Conservation (phyloP, 1,140 invertebrate species). For the Hypothenemus hampei region DNA sequence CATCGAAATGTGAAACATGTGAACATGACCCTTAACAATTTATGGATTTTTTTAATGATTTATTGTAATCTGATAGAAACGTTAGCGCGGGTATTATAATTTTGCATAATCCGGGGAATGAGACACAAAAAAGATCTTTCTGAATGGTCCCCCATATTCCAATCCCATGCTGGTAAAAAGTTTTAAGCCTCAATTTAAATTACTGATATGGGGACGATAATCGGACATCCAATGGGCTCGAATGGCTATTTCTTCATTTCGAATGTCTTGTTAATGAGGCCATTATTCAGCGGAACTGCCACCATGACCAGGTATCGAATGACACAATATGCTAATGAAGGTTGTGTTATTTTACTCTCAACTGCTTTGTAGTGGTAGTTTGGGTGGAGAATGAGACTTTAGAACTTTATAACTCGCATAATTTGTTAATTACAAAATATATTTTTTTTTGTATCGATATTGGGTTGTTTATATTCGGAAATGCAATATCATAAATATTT, state of each 20-base stretch:
- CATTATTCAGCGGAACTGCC: slow-evolving; percentile 16
- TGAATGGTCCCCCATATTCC: slow-evolving; percentile 17
- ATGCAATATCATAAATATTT: neutral
- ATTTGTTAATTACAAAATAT: too few species aligned
- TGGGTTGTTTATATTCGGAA: neutral
- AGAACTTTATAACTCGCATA: too few species aligned
- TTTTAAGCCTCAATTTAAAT: slow-evolving; percentile 27
- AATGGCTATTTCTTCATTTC: slow-evolving; percentile 22
- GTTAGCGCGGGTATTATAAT: too few species aligned
- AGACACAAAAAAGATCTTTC: too few species aligned
- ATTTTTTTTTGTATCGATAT: neutral
- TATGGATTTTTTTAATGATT: too few species aligned
- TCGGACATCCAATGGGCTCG: slow-evolving; percentile 14
- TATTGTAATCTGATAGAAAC: too few species aligned
- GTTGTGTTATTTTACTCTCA: too few species aligned
- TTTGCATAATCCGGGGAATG: too few species aligned
- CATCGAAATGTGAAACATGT: too few species aligned
- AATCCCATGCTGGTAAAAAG: slow-evolving; percentile 22
- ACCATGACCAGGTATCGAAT: slow-evolving; percentile 13
- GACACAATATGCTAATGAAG: slow-evolving; percentile 19
- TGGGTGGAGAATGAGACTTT: too few species aligned
- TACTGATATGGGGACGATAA: slow-evolving; percentile 26
- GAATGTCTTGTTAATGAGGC: slow-evolving; percentile 23
- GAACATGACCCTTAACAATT: too few species aligned
- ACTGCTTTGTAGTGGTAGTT: too few species aligned